Evolutionary conservation across 2,888 invertebrate species (phyloP), one percentile per base, ranked within the genome.

Genomic region (Aspidapion aeneum): DNA sequence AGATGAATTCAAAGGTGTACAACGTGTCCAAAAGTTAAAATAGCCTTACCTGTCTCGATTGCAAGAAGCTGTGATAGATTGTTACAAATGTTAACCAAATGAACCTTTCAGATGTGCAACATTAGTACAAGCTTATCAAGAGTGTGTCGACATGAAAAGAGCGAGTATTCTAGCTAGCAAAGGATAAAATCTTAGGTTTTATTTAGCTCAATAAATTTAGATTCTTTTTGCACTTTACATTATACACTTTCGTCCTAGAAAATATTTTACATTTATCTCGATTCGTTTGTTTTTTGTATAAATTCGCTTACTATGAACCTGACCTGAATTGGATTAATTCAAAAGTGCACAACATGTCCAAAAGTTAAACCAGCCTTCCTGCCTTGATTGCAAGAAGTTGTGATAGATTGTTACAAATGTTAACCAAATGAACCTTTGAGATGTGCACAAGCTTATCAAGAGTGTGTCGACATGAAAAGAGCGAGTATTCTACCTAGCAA

Each of bases 101-200:
- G 84, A 86, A 74, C 83, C 85, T 16, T 79, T 88, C 63, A 82
- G 81, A 64, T 88, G 88, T 78, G 87, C 88, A 1, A 82, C 82
- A 66, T 81, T 86, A 71, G 87, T 88, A 0, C 79, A 84, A 72
- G 83, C 83, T 64, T 88, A 88, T 75, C 82, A 83, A 58, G 81
- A 83, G 69, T 88, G 88, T 72, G 86, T 88, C 17, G 85, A 85
- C 74, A 74, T 80, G 69, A 82, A 83, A 70, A 83, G 86, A 63
- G 78, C 83, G 57, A 63, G 69, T 58, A 62, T 74, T 35, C 64
- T 75, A 21, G 69, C 72, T 16, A 72, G 69, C 60, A 68, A 72
- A 62, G 70, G 70, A 54, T 71, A 63, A n/a, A n/a, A 62, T n/a
- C n/a, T n/a, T n/a, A n/a, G n/a, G n/a, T n/a, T n/a, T n/a, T n/a